Evolutionary conservation across 2,113 vertebrate species (phyloP).

Genomic region (Symphodus melops): DNA sequence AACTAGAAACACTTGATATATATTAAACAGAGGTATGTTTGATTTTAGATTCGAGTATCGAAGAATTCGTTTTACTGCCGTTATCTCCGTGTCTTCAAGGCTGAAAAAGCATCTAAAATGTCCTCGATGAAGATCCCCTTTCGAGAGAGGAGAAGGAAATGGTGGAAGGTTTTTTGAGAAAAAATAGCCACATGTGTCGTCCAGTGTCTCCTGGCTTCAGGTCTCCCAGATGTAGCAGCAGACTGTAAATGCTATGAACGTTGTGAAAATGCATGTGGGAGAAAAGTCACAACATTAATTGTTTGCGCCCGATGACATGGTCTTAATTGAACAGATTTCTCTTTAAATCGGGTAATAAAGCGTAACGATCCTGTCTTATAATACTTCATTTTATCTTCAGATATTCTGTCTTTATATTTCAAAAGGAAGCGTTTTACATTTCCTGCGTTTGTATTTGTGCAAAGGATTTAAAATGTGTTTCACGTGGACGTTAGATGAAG

Average conservation of each 20-base stretch:
- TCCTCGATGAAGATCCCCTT: background rate
- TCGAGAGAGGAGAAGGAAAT: conserved; percentile 37
- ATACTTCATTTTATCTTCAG: too few relatives aligned
- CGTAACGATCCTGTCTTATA: too few relatives aligned
- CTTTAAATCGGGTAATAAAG: too few relatives aligned
- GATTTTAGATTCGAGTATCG: background rate
- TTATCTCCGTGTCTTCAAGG: conserved; percentile 10
- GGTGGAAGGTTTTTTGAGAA: conserved; percentile 18
- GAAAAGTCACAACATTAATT: background rate
- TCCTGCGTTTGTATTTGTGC: too few relatives aligned
- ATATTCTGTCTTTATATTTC: too few relatives aligned
- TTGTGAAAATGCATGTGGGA: background rate
- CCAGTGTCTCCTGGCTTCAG: background rate
- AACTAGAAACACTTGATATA: too few relatives aligned
- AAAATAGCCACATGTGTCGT: conserved; percentile 52
- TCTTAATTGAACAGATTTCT: too few relatives aligned
- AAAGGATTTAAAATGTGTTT: too few relatives aligned
- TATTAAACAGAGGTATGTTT: too few relatives aligned
- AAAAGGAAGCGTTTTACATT: too few relatives aligned
- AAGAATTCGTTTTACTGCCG: background rate
- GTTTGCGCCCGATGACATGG: too few relatives aligned
- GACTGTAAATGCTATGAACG: background rate
- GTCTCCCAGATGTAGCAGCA: background rate
- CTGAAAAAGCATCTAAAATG: conserved; percentile 5
- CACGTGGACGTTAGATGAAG: too few relatives aligned